Base-by-base conservation (phyloP, 2,113 vertebrate genomes). In the Podocnemis expansa region DNA sequence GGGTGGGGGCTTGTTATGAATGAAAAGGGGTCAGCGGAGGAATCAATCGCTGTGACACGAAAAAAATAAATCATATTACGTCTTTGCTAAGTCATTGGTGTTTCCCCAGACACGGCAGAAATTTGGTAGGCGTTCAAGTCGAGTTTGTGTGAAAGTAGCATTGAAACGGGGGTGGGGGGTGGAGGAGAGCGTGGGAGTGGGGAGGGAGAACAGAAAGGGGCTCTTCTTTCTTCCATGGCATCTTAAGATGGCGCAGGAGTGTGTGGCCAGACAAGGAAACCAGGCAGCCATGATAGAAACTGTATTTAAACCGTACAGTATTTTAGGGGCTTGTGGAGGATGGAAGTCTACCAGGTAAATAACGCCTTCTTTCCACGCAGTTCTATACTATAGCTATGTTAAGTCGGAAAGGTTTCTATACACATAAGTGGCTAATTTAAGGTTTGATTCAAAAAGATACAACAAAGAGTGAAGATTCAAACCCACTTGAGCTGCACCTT, bases 221-320 rank as follows among this genome's bases (percentile, higher is more conserved):
- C 34, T 16, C 38, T 58, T 43, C 80, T n/a, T 41, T 9, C 29
- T 2, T 3, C 27, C 54, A 16, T 63, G 83, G 84, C 17, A 56
- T 87, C 95, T 97, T 96, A 99, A 99, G 98, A 99, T 98, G 99
- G 99, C 98, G 98, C 98, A 97, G 98, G 85, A 89, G 97, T 92
- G 91, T 97, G 47, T 41, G 92, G 79, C 90, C 55, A 52, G 84
- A 13, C 82, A 89, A 78, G 89, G 88, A 49, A 52, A 1, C 3
- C 60, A 12, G 90, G 97, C 95, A 38, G 96, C 96, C 97, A 88
- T 94, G 93, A 85, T 89, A 83, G 93, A 45, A 47, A 24, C 88
- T 1, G 38, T 27, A 5, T 41, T 60, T 38, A 1, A 84, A 34
- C 54, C 79, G 16, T 5, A 10, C 73, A 22, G 22, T 31, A 31